Evolutionary conservation across 1,140 invertebrate species (phyloP), one percentile per base, ranked within the genome.

Genomic region (Oedothorax gibbosus): DNA sequence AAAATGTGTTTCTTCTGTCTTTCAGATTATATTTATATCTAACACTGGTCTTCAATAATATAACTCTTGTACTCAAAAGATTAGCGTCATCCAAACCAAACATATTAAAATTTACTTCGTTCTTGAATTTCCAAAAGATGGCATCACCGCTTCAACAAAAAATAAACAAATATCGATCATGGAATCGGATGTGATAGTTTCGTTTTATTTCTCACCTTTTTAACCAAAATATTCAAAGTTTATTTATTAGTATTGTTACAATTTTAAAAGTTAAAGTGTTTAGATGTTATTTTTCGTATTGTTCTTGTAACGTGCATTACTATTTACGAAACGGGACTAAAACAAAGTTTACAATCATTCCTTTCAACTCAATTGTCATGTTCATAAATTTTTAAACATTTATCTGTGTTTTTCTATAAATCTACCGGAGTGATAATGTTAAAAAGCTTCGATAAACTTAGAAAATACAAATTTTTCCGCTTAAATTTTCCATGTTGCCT

Each of bases 121-220:
- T 62, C 18, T 62, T 62, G 12, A 7, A 68, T 18, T 18, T 35
- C 35, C 35, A 71, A 6, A n/a, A 60, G 35, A 64, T 84, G 81
- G 81, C 81, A 84, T 65, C 81, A 65, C 51, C 56, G 56, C 62
- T 64, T 62, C 50, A 76, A 84, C 60, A 84, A 84, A 84, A 84
- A 84, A 84, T 84, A 84, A 84, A 84, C 81, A 84, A 75, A 62
- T 84, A 84, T 84, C 71, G 81, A 84, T 84, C 81, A 84, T 84
- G 81, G 81, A 84, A 84, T 72, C 81, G 60, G 81, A 84, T 84
- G 81, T 84, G 57, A 76, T 75, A 66, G 81, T 84, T 66, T 65
- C 50, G 56, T 76, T 54, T 75, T 75, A 66, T 75, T 75, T 84
- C 54, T 75, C 71, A 73, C 62, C 65, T 84, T 18, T 66, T 76